A percentile compares a stretch with the other conserved stretches of the same genome.
These are phyloP conservation scores for Phrynosoma platyrhinos DNA, from an alignment of 2,113 vertebrate species.

Conservation along the genomic window DNA sequence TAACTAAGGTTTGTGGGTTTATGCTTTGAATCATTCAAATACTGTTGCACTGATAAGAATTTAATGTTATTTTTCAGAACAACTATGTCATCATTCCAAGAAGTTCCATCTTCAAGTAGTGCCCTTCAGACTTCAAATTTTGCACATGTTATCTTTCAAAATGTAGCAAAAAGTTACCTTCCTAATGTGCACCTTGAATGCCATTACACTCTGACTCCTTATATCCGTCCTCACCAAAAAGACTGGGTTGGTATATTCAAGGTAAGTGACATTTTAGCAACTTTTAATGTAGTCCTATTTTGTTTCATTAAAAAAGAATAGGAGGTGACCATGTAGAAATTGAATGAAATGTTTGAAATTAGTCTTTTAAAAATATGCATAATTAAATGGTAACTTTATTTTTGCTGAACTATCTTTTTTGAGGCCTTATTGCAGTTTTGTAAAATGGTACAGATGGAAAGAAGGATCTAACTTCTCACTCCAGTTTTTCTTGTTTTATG, in stretches of 20 bases:
- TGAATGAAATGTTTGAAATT: not conserved
- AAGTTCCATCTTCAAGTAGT: conserved; percentile 78
- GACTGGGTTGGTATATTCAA: conserved; percentile 99
- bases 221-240: conserved; percentile 93
- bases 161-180: conserved; percentile 96
- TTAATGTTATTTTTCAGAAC: conserved; percentile 75
- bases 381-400: not conserved
- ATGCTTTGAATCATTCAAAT: conserved; percentile 16
- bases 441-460: not conserved
- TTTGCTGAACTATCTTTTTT: not conserved
- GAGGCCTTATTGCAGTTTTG: not conserved
- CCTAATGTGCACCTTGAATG: conserved; percentile 94
- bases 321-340: not conserved
- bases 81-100: conserved; percentile 88
- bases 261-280: conserved; percentile 76
- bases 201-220: conserved; percentile 94
- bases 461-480: no score
- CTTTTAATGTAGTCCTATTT: not conserved
- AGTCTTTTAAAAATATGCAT: not conserved
- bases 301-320: not conserved
- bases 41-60: not conserved
- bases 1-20: not conserved
- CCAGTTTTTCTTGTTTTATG: not conserved
- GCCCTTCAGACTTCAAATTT: conserved; percentile 95
- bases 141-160: conserved; percentile 99